Percentiles rank a stretch among this genome's conserved stretches.
Conservation (phyloP, 2,888 invertebrate genomes). For the Sycophila texana region DNA sequence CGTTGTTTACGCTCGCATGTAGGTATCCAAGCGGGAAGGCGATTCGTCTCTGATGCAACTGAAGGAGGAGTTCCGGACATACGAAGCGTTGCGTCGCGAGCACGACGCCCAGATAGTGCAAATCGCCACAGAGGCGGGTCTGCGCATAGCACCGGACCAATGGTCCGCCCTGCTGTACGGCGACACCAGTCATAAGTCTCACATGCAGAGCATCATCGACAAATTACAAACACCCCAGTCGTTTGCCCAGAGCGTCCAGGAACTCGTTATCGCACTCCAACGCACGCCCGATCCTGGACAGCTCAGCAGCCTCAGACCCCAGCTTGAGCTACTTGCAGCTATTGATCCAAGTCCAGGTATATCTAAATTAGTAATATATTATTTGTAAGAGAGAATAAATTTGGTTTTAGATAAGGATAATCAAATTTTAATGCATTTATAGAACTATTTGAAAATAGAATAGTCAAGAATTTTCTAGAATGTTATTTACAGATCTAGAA, state of each 20-base stretch:
- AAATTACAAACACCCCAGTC: conserved; percentile 95
- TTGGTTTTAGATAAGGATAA: too few relatives aligned
- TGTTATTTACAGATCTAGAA: too few relatives aligned
- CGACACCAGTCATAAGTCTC: conserved; percentile 95
- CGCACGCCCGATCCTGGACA: conserved; percentile 91
- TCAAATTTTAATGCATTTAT: too few relatives aligned
- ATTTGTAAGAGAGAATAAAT: too few relatives aligned
- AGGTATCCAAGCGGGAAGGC: conserved; percentile 96
- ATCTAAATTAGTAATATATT: neutral
- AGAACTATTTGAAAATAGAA: too few relatives aligned
- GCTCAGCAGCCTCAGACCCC: conserved; percentile 85
- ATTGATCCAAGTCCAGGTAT: conserved; percentile 91
- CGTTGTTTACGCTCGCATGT: too few relatives aligned
- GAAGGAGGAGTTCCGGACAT: conserved; percentile 96
- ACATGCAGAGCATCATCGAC: conserved; percentile 96
- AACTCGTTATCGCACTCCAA: conserved; percentile 92
- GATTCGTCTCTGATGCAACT: conserved; percentile 98
- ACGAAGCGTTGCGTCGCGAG: conserved; percentile 93
- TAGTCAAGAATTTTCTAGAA: too few relatives aligned
- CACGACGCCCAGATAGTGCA: conserved; percentile 99
- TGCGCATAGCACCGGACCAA: conserved; percentile 97
- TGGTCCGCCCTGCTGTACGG: conserved; percentile 98
- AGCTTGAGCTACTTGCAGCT: conserved; percentile 89
- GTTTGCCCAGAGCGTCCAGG: conserved; percentile 93
- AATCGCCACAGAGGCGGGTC: conserved; percentile 97